These are phyloP conservation scores for Mantis religiosa DNA, from an alignment of 2,888 invertebrate genomes.

Conservation along the genomic window DNA sequence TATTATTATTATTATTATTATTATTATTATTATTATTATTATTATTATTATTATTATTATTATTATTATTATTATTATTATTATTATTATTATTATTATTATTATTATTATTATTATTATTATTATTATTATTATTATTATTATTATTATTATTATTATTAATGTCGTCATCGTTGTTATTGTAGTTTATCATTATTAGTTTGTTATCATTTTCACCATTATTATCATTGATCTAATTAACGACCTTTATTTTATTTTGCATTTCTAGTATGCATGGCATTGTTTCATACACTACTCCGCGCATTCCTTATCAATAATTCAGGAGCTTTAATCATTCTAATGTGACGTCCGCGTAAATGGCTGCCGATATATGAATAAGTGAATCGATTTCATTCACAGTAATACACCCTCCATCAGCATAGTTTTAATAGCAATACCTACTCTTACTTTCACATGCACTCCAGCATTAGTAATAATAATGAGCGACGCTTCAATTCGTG, in stretches of 20 bases:
- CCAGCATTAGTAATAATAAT: not conserved
- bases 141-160: too few species aligned
- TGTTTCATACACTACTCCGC: not conserved
- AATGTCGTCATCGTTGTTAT: too few species aligned
- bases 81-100: too few species aligned
- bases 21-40: too few species aligned
- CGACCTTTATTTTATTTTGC: not conserved
- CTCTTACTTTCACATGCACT: not conserved
- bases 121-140: too few species aligned
- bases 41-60: too few species aligned
- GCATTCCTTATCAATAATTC: not conserved
- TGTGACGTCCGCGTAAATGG: not conserved
- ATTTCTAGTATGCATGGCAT: not conserved
- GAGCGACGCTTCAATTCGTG: not conserved
- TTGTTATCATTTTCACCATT: too few species aligned
- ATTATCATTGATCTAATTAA: too few species aligned
- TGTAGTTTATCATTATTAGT: too few species aligned
- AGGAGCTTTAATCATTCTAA: not conserved
- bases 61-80: too few species aligned
- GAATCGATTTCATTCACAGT: not conserved
- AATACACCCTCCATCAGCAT: not conserved
- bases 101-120: too few species aligned
- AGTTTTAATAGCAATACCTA: not conserved
- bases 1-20: too few species aligned
- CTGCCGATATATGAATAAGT: not conserved